phyloP scores from a whole-genome alignment of 2,113 vertebrate genomes.

The Chiloscyllium plagiosum region DNA sequence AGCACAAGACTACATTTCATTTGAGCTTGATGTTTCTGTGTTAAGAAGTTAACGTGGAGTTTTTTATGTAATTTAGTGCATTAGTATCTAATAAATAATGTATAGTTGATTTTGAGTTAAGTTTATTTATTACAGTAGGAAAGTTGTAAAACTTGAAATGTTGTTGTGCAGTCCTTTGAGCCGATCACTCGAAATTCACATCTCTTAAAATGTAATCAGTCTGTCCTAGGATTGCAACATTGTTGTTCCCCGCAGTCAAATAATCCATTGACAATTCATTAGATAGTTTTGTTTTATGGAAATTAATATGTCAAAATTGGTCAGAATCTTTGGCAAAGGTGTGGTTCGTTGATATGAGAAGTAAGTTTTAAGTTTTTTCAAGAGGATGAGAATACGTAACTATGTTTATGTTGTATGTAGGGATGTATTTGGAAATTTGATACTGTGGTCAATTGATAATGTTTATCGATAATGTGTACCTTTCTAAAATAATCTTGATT shows the following conservation, averaged over 20 bases:
- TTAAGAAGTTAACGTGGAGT: no score
- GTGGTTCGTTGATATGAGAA: not conserved
- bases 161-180: not conserved
- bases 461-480: not conserved
- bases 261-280: not conserved
- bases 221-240: not conserved
- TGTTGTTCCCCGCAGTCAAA: not conserved
- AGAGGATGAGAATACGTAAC: not conserved
- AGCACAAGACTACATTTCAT: not conserved
- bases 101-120: not conserved
- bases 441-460: not conserved
- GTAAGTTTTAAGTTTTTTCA: not conserved
- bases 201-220: not conserved
- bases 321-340: not conserved
- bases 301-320: no score
- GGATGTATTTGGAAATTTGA: conserved; percentile 1
- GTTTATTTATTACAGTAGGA: not conserved
- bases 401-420: not conserved
- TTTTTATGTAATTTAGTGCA: not conserved
- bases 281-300: no score
- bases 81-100: not conserved
- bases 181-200: not conserved
- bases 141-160: not conserved
- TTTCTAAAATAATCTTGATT: not conserved
- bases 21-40: no score